Percentiles rank a stretch among this genome's conserved stretches.
phyloP scores from a whole-genome alignment of 2,113 vertebrate genomes.

The Forbesichthys papilliferus region DNA sequence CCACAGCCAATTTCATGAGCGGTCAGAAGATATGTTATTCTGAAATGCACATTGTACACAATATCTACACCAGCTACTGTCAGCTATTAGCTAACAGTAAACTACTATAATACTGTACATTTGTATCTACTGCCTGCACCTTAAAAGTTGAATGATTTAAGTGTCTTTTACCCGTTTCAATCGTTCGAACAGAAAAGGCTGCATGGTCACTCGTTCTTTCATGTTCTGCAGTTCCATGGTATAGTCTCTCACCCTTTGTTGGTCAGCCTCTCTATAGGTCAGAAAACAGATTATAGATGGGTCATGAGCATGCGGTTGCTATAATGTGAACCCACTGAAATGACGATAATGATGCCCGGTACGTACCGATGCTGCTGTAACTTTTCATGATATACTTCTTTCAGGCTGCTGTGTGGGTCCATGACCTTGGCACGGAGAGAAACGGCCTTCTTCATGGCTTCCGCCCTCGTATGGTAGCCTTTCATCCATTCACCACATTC shows the following conservation, averaged over 20 bases:
- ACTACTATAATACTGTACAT: too few relatives aligned
- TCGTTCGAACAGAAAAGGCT: slow-evolving; percentile 91
- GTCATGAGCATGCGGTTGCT: slow-evolving; percentile 19
- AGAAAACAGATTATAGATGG: slow-evolving; percentile 40
- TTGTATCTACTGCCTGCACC: too few relatives aligned
- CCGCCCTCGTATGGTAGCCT: slow-evolving; percentile 79
- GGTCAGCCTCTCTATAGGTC: slow-evolving; percentile 81
- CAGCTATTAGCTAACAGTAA: too few relatives aligned
- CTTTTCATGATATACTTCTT: slow-evolving; percentile 83
- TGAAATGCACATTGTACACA: too few relatives aligned
- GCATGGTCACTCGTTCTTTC: slow-evolving; percentile 82
- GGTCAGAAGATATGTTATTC: too few relatives aligned
- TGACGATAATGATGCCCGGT: slow-evolving; percentile 3
- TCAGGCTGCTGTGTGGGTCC: slow-evolving; percentile 87
- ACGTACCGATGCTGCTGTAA: slow-evolving; percentile 83
- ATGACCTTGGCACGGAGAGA: slow-evolving; percentile 84
- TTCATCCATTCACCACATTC: slow-evolving; percentile 81
- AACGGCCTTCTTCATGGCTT: slow-evolving; percentile 81
- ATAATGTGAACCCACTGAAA: slow-evolving; percentile 17
- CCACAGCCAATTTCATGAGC: too few relatives aligned
- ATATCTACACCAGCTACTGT: too few relatives aligned
- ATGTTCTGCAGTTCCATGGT: slow-evolving; percentile 87
- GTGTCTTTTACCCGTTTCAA: slow-evolving; percentile 75
- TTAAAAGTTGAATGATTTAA: background rate
- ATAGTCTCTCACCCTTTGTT: slow-evolving; percentile 85